These are phyloP conservation scores for Tineola bisselliella DNA, from an alignment of 2,888 invertebrate species.

Conservation along the genomic window DNA sequence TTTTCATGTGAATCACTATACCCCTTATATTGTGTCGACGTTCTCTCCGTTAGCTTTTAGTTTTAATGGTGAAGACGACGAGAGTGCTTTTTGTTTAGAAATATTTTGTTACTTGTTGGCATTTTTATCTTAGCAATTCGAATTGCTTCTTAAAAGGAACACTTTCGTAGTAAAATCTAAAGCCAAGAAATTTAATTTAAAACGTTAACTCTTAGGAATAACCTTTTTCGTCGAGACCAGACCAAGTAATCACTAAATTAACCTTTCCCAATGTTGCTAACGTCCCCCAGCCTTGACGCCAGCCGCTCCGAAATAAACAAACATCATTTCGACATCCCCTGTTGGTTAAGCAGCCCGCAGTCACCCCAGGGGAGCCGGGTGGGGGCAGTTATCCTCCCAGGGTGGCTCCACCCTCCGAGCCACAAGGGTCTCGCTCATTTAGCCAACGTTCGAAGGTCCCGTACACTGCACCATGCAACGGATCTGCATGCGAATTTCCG, in stretches of 20 bases:
- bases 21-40: slow-evolving; percentile 5
- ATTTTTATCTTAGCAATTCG: background rate
- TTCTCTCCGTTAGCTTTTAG: slow-evolving; percentile 4
- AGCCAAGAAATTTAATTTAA: slow-evolving; percentile 1
- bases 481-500: slow-evolving; percentile 55
- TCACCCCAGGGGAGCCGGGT: slow-evolving; percentile 7
- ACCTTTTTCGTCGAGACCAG: background rate
- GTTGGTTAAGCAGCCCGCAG: slow-evolving; percentile 11
- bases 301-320: slow-evolving; percentile 32
- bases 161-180: background rate
- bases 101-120: background rate
- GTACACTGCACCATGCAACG: slow-evolving; percentile 26
- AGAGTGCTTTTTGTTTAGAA: slow-evolving; percentile 2
- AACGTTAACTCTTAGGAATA: background rate
- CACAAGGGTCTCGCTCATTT: slow-evolving; percentile 12
- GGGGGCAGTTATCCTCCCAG: slow-evolving; percentile 23
- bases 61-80: background rate
- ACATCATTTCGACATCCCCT: slow-evolving; percentile 23
- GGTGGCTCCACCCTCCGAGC: slow-evolving; percentile 21
- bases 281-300: slow-evolving; percentile 19
- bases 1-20: background rate
- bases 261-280: background rate
- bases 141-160: background rate
- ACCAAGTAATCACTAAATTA: slow-evolving; percentile 11
- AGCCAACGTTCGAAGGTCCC: slow-evolving; percentile 22